These are phyloP conservation scores for Hylaeus anthracinus DNA, from an alignment of 1,140 invertebrate genomes.

Conservation along the genomic window DNA sequence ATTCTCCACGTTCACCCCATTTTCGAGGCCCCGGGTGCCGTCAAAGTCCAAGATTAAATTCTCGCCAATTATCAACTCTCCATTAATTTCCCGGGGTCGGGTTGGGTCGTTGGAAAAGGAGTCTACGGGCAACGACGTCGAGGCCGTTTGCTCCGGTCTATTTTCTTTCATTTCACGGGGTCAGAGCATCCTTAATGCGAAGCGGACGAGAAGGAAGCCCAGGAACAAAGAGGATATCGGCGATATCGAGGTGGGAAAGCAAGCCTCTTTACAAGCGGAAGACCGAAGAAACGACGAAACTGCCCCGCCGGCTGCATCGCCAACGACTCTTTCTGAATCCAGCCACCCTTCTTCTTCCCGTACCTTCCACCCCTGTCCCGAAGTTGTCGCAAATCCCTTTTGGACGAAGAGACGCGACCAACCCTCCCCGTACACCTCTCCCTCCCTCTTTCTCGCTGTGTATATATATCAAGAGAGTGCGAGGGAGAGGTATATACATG, in stretches of 20 bases:
- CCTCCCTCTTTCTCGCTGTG: not conserved
- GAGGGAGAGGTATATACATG: not conserved
- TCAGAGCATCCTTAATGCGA: conserved; percentile 45
- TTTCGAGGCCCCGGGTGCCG: too few relatives aligned
- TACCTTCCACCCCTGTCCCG: not conserved
- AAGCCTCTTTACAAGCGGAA: conserved; percentile 42
- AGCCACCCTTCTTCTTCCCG: not conserved
- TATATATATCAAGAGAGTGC: not conserved
- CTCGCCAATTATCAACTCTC: conserved; percentile 43
- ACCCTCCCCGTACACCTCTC: not conserved
- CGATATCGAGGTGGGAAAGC: conserved; percentile 54
- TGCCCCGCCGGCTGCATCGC: conserved; percentile 29
- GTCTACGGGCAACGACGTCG: not conserved
- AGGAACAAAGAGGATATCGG: conserved; percentile 54
- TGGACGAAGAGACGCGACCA: conserved; percentile 45
- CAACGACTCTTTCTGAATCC: conserved; percentile 38
- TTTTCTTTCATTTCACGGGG: conserved; percentile 47
- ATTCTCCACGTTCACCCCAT: not conserved
- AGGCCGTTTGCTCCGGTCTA: conserved; percentile 7
- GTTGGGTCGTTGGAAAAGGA: too few relatives aligned
- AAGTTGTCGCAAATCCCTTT: conserved; percentile 63
- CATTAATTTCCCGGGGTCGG: conserved; percentile 29
- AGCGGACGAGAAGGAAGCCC: conserved; percentile 23
- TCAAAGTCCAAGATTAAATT: conserved; percentile 39
- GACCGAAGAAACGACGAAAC: conserved; percentile 39